A percentile compares a stretch with the other conserved stretches of the same genome.
phyloP scores from a whole-genome alignment of 2,797 vertebrate species.

The Uromys caudimaculatus region DNA sequence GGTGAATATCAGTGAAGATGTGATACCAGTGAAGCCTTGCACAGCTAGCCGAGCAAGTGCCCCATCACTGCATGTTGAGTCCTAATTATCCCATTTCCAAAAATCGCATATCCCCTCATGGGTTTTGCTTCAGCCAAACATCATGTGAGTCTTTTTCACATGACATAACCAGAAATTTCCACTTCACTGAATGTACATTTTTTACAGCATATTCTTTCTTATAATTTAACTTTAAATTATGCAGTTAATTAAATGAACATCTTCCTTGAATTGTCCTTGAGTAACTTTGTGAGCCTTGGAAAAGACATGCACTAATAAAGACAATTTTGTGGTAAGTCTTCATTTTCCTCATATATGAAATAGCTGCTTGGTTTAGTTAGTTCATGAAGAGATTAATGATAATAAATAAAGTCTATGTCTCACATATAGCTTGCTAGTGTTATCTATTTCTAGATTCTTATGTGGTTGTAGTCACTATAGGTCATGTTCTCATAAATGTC shows the following conservation, averaged over 20 bases:
- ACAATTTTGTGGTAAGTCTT: slow-evolving; percentile 52
- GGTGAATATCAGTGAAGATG: background rate
- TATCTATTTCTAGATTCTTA: background rate
- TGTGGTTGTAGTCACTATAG: background rate
- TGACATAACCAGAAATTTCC: background rate
- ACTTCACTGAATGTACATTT: background rate
- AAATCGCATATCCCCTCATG: background rate
- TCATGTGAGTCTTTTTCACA: background rate
- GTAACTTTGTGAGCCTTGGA: background rate
- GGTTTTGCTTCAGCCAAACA: background rate
- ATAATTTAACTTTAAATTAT: slow-evolving; percentile 42
- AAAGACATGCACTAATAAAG: background rate
- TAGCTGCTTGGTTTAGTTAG: slow-evolving; percentile 35
- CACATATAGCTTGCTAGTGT: background rate
- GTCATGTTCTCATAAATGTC: slow-evolving; percentile 22
- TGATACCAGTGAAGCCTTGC: background rate
- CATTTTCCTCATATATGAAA: slow-evolving; percentile 60
- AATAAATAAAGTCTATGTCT: slow-evolving; percentile 21
- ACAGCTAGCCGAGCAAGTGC: background rate
- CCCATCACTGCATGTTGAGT: background rate
- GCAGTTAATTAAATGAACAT: slow-evolving; percentile 16
- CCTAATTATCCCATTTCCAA: background rate
- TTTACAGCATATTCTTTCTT: slow-evolving; percentile 37
- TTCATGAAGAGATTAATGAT: slow-evolving; percentile 42
- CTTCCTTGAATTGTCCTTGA: slow-evolving; percentile 36